Percentiles rank a stretch among this genome's conserved stretches.
Evolutionary conservation across 2,113 vertebrate species (phyloP).

Genomic region (Brachirus orientalis): DNA sequence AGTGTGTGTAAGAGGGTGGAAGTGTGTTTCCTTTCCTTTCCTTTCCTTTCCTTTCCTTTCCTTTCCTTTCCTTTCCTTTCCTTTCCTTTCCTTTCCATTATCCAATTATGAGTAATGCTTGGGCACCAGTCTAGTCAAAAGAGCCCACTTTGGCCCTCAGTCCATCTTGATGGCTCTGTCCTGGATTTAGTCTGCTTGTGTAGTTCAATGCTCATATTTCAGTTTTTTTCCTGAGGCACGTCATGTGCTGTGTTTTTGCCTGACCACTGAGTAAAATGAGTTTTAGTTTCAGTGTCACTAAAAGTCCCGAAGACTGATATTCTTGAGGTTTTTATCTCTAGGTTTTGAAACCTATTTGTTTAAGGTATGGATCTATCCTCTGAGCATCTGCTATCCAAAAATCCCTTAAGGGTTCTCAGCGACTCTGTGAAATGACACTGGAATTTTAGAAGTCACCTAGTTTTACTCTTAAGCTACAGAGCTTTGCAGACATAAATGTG

Average conservation of each 20-base stretch:
- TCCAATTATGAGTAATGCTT: slow-evolving; percentile 16
- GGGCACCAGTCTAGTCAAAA: slow-evolving; percentile 23
- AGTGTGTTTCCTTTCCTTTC: too few relatives aligned
- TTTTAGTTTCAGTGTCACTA: slow-evolving; percentile 26
- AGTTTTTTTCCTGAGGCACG: slow-evolving; percentile 24
- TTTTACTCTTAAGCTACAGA: slow-evolving; percentile 15
- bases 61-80: too few relatives aligned
- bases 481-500: neutral
- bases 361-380: slow-evolving; percentile 16
- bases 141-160: slow-evolving; percentile 24
- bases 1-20: too few relatives aligned
- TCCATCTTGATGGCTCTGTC: slow-evolving; percentile 14
- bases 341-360: slow-evolving; percentile 37
- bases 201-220: slow-evolving; percentile 26
- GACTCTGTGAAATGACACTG: slow-evolving; percentile 58
- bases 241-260: slow-evolving; percentile 7
- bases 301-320: slow-evolving; percentile 36
- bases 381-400: slow-evolving; percentile 46
- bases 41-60: too few relatives aligned
- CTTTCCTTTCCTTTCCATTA: neutral
- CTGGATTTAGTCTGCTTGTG: slow-evolving; percentile 34
- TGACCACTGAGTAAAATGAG: neutral
- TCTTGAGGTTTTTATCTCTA: slow-evolving; percentile 47
- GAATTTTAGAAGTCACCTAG: slow-evolving; percentile 58
- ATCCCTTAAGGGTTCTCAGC: slow-evolving; percentile 28